Evolutionary conservation across 2,888 invertebrate species (phyloP), one percentile per base, ranked within the genome.

Genomic region (Phyto melanocephala): DNA sequence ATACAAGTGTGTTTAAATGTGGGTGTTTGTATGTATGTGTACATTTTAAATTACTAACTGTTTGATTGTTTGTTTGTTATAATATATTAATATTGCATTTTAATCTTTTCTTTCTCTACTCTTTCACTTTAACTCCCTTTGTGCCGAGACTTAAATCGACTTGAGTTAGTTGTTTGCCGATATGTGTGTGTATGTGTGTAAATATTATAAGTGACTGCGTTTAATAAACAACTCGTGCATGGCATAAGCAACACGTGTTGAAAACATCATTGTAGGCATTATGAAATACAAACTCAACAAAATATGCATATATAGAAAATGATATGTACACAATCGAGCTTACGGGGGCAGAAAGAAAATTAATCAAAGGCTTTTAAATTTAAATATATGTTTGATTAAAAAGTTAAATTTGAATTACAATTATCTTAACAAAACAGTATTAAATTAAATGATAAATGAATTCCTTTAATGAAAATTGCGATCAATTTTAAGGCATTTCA

Each of bases 151-250:
- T n/a, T 5, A 28, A 28, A 28, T 28, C 40, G 40, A 15, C 11
- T 5, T 17, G n/a, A n/a, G n/a, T n/a, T n/a, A n/a, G 2, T 37
- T 13, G 13, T 1, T 0, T 54, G 5, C 33, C 7, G 11, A 8
- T 37, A 8, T 50, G 22, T 42, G 17, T 10, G 0, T 35, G 28
- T 17, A 10, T 60, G n/a, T 50, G 5, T 60, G 42, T 70, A 37
- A 22, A 28, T 15, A 13, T 42, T 17, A 13, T 50, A 24, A 58
- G 56, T 71, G 67, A 56, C 72, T 79, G 56, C 62, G 62, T 72
- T 72, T 83, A 80, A 83, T 77, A 80, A 76, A 72, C 76, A 83
- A 72, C 80, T 83, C 76, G 80, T 80, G 80, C 83, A 83, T 83
- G 72, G 68, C 75, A 80, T 47, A 75, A 76, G 83, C 80, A 80